These are phyloP conservation scores for Ctenodactylus gundi DNA, from an alignment of 2,113 vertebrate genomes.

Conservation along the genomic window DNA sequence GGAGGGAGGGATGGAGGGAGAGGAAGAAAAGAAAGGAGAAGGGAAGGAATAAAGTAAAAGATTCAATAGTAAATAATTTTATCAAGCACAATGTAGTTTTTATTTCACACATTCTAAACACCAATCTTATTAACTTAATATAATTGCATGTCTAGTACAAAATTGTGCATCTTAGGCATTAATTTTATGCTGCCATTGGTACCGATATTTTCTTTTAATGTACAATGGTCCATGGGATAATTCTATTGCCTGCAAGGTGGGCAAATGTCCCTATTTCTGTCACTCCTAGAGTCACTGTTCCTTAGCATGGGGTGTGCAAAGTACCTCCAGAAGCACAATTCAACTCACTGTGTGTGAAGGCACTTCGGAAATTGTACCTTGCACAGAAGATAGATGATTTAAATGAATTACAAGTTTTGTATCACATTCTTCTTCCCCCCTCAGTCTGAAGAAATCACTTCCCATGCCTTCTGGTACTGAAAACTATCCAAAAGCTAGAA, in stretches of 20 bases:
- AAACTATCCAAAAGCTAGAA: neutral
- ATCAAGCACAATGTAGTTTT: neutral
- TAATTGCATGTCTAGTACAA: neutral
- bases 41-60: neutral
- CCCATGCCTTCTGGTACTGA: neutral
- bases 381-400: accelerated
- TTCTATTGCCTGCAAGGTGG: neutral
- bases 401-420: neutral
- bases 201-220: neutral
- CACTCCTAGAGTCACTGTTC: accelerated
- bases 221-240: too few relatives aligned
- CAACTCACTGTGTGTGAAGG: neutral
- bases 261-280: neutral
- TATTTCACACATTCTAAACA: neutral
- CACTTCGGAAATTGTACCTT: too few relatives aligned
- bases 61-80: neutral
- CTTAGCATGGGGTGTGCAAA: accelerated
- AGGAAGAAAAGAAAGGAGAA: neutral
- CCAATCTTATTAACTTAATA: neutral
- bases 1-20: neutral
- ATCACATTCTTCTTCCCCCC: neutral
- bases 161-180: neutral
- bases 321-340: neutral
- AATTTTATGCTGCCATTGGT: neutral
- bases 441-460: neutral